Evolutionary conservation across 2,797 vertebrate genomes (phyloP).

Genomic region (Protonibea diacanthus): DNA sequence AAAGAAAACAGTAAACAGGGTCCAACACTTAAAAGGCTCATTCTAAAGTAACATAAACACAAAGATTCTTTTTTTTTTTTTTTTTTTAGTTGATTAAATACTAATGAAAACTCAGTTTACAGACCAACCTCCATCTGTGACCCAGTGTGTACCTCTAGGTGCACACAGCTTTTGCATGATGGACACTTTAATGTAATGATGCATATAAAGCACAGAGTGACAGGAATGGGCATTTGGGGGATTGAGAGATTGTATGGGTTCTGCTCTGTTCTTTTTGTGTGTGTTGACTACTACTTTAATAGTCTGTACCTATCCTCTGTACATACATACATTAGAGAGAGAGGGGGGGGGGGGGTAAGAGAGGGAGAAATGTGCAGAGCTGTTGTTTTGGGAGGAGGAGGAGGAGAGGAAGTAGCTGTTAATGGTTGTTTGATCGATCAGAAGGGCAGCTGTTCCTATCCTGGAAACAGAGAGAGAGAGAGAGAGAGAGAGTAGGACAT

Average conservation of each 20-base stretch:
- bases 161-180: no score
- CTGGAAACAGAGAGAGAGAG: slow-evolving; percentile 19
- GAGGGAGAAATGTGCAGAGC: not conserved
- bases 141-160: no score
- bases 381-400: slow-evolving; percentile 7
- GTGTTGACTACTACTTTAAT: not conserved
- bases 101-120: no score
- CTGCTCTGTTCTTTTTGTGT: not conserved
- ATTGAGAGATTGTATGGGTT: no score
- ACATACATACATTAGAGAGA: not conserved
- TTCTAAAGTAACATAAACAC: no score
- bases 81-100: no score
- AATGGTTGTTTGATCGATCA: slow-evolving; percentile 40
- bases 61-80: no score
- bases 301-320: not conserved
- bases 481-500: not conserved
- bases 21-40: no score
- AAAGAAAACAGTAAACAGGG: no score
- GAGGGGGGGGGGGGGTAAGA: not conserved
- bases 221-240: no score
- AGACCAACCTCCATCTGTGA: no score
- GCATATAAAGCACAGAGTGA: no score
- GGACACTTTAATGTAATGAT: not conserved
- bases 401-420: slow-evolving; percentile 29
- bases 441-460: slow-evolving; percentile 17